Evolutionary conservation across 1,140 invertebrate genomes (phyloP), one percentile per base, ranked within the genome.

Genomic region (Pseudomyrmex gracilis): DNA sequence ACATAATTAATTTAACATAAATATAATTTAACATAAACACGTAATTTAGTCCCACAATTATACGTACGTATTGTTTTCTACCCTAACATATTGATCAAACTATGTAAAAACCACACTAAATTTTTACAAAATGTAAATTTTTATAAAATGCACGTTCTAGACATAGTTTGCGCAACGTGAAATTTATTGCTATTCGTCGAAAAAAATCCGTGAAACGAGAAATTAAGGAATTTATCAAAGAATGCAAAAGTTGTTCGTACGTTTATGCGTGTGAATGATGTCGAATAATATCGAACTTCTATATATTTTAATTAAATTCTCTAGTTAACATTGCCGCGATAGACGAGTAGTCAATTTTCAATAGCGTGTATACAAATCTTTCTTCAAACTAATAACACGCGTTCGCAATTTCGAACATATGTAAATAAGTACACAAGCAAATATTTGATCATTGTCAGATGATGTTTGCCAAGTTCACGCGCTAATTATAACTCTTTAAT

Each of bases 241-340:
- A 49, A 67, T 17, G 17, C 15, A 5, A 74, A 24, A n/a, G 43
- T n/a, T 12, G 7, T 51, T 45, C 0, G 10, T 15, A 10, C 51
- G 9, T 47, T 61, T 24, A 7, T 55, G 13, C 57, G 24, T 47
- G 22, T 61, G 22, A 34, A 24, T 57, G 12, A 7, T 15, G n/a
- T 9, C 12, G 55, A 78, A 43, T 53, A 53, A 68, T 68, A n/a
- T 51, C 45, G 17, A 24, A n/a, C n/a, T n/a, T n/a, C n/a, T 24
- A 70, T 78, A 34, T 67, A 22, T 67, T 47, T 45, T 9, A 47
- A 78, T 78, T 58, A 78, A 70, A 78, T 58, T 70, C 12, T 53
- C 1, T 57, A 57, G 15, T 8, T n/a, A 60, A 49, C 20, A 34
- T 80, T 58, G 2, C 24, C 49, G 0, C 1, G 2, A 34, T 34